These are phyloP conservation scores for Lasiurus borealis DNA, from an alignment of 2,113 vertebrate species.

Conservation along the genomic window DNA sequence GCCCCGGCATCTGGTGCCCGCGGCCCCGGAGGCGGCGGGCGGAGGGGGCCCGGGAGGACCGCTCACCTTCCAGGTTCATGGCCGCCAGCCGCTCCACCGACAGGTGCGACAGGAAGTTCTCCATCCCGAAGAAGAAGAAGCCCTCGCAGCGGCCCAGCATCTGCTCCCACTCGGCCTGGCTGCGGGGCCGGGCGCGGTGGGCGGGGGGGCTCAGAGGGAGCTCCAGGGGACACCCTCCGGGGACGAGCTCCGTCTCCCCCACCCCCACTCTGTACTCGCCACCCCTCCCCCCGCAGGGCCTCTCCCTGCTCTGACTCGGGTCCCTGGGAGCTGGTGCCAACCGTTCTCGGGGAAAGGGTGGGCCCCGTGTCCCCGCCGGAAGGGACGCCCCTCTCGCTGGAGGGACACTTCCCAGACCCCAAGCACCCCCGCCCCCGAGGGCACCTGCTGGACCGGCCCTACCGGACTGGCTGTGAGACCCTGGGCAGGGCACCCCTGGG, in stretches of 20 bases:
- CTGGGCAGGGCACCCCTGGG: neutral
- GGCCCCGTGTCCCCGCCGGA: neutral
- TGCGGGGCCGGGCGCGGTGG: constrained; percentile 67
- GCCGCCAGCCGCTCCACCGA: constrained; percentile 87
- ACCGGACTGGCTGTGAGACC: neutral
- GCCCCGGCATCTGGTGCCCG: accelerated
- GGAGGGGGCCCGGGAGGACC: accelerated
- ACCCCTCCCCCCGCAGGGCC: neutral
- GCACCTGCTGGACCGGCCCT: neutral
- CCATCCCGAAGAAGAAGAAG: constrained; percentile 93
- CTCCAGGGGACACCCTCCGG: neutral
- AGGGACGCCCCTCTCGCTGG: neutral
- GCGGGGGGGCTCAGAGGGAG: too few species aligned
- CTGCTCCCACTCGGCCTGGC: constrained; percentile 91
- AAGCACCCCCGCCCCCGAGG: neutral
- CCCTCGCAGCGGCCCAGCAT: constrained; percentile 88
- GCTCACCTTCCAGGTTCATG: constrained; percentile 90
- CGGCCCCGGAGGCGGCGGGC: accelerated
- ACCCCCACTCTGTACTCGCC: neutral
- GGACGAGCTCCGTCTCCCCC: accelerated
- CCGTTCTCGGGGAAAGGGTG: neutral
- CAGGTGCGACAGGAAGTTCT: constrained; percentile 87
- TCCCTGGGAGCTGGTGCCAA: neutral
- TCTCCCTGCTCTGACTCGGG: too few species aligned
- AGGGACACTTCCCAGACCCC: neutral